Percentiles rank a stretch among this genome's conserved stretches.
Conservation (phyloP, 2,113 vertebrate genomes). For the Poeciliopsis occidentalis region DNA sequence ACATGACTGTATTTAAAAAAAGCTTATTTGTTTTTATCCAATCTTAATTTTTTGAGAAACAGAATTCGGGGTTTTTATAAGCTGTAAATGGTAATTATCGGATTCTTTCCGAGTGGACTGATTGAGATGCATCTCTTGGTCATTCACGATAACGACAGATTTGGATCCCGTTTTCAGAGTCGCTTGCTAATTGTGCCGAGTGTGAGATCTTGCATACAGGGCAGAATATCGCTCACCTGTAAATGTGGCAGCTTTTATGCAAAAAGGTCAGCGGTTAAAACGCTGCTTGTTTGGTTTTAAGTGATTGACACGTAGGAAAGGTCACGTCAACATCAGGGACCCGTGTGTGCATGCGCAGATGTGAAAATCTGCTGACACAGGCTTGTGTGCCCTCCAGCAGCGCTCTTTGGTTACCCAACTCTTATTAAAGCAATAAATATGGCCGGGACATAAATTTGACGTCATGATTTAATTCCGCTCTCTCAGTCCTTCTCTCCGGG, state of each 20-base stretch:
- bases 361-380: conserved; percentile 78
- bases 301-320: conserved; percentile 67
- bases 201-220: conserved; percentile 1
- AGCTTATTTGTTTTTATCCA: too few species aligned
- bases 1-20: too few species aligned
- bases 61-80: too few species aligned
- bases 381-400: conserved; percentile 61
- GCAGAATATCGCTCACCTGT: conserved; percentile 10
- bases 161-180: conserved; percentile 9
- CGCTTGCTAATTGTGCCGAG: background rate
- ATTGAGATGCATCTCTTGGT: conserved; percentile 11
- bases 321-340: conserved; percentile 56
- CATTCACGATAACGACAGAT: conserved; percentile 18
- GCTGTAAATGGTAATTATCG: too few species aligned
- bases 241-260: conserved; percentile 31
- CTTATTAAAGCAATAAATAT: conserved; percentile 80
- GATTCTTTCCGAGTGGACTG: too few species aligned
- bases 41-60: too few species aligned
- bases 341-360: conserved; percentile 8
- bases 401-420: conserved; percentile 71
- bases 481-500: conserved; percentile 17
- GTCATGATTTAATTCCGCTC: conserved; percentile 69
- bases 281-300: conserved; percentile 33
- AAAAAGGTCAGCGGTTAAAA: conserved; percentile 51
- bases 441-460: conserved; percentile 68